Evolutionary conservation across 2,113 vertebrate genomes (phyloP), one percentile per base, ranked within the genome.

Genomic region (Fulmarus glacialis): DNA sequence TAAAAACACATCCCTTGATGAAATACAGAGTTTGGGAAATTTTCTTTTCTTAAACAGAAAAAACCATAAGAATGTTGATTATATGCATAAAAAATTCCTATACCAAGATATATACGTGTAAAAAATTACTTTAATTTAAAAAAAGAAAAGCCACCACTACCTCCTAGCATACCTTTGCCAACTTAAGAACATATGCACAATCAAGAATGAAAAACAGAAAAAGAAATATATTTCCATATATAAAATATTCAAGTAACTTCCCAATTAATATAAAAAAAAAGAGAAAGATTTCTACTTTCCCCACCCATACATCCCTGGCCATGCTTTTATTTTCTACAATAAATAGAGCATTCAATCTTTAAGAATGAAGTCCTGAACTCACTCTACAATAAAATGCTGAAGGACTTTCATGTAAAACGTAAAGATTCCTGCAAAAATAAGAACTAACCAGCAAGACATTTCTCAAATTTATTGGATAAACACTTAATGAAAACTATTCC

Each of bases 61-160:
- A 43, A 30, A 53, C 1, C 0, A 40, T 3, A 34, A 0, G 3
- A 14, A 64, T 8, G 3, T 26, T 48, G 10, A 30, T 22, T 23
- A 60, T 7, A n/a, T 1, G 13, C 17, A 42, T 15, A 26, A 88
- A 72, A 66, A 74, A 32, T 3, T 30, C 11, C 12, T 43, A 32
- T 16, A 71, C 8, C 12, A 68, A 72, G 43, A 78, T 53, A 71
- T 24, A 78, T 23, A 70, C 3, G 56, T 5, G 9, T 67, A 74
- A 23, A 77, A 87, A 93, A 77, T 22, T 45, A 40, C 6, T 87
- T 81, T 36, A 3, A 62, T 70, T 96, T 81, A 12, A 56, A 89
- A 52, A 81, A 58, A 84, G 21, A 74, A 85, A 77, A 91, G 7
- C 17, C 13, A 53, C 10, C 45, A 66, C 17, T 74, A 58, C 22